Conservation (phyloP, 2,888 invertebrate species). For the Thera obeliscata region DNA sequence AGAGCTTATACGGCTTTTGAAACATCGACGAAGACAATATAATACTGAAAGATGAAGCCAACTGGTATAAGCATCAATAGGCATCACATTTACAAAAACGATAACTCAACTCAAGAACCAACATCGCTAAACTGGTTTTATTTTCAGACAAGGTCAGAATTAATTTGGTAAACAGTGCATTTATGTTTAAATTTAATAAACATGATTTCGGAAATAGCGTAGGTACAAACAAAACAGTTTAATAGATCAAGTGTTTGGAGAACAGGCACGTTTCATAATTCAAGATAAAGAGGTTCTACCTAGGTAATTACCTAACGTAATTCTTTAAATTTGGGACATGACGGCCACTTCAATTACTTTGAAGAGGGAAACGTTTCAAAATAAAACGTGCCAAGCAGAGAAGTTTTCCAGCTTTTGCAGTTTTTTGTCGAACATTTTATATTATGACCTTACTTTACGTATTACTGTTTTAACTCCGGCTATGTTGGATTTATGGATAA, state of each 20-base stretch:
- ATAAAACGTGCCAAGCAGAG: slow-evolving; percentile 52
- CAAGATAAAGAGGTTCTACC: slow-evolving; percentile 45
- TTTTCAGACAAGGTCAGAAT: slow-evolving; percentile 7
- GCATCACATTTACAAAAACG: slow-evolving; percentile 15
- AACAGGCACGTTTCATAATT: slow-evolving; percentile 35
- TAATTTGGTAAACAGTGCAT: slow-evolving; percentile 25
- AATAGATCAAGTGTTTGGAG: slow-evolving; percentile 16
- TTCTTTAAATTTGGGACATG: slow-evolving; percentile 57
- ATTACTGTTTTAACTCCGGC: neutral
- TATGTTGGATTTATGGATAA: neutral
- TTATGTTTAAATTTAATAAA: slow-evolving; percentile 21
- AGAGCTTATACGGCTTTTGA: slow-evolving; percentile 35
- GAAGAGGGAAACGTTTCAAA: slow-evolving; percentile 54
- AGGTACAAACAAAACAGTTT: slow-evolving; percentile 23
- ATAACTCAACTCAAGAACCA: slow-evolving; percentile 26
- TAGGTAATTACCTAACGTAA: slow-evolving; percentile 52
- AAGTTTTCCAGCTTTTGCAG: slow-evolving; percentile 31
- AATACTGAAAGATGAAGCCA: slow-evolving; percentile 14
- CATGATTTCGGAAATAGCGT: slow-evolving; percentile 26
- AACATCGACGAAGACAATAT: slow-evolving; percentile 35
- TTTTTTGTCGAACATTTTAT: slow-evolving; percentile 8
- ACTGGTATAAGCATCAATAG: slow-evolving; percentile 13
- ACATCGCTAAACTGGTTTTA: slow-evolving; percentile 8
- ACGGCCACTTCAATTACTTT: slow-evolving; percentile 69
- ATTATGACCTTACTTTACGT: neutral